Conservation (phyloP, 2,113 vertebrate genomes). For the Xiphophorus couchianus region DNA sequence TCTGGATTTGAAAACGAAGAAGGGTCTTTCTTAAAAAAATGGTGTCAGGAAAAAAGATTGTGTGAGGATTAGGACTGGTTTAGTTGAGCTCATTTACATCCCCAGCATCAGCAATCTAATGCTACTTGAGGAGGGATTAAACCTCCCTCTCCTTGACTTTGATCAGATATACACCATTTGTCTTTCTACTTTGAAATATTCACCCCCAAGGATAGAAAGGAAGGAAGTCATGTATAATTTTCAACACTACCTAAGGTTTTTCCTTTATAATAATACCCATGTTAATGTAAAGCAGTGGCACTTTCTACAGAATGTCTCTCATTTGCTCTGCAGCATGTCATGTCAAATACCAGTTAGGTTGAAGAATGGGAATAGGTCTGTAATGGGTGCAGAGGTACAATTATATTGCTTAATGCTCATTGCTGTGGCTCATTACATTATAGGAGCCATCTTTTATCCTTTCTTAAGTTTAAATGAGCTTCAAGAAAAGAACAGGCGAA, state of each 20-base stretch:
- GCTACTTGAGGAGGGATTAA: conserved; percentile 78
- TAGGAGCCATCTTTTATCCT: neutral
- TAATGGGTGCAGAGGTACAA: conserved; percentile 8
- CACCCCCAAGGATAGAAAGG: conserved; percentile 56
- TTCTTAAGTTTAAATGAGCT: conserved; percentile 30
- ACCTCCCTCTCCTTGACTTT: conserved; percentile 71
- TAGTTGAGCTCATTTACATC: conserved; percentile 77
- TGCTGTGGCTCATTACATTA: conserved; percentile 29
- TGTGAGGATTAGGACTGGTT: conserved; percentile 71
- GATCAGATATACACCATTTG: conserved; percentile 77
- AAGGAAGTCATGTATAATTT: conserved; percentile 65
- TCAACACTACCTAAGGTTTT: conserved; percentile 56
- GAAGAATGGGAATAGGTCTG: conserved; percentile 15
- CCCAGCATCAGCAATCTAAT: conserved; percentile 71
- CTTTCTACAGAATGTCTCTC: conserved; percentile 41
- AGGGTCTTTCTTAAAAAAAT: conserved; percentile 46
- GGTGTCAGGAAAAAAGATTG: conserved; percentile 56
- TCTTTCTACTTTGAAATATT: conserved; percentile 73
- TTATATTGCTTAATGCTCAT: conserved; percentile 24
- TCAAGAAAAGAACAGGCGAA: neutral
- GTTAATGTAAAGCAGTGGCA: conserved; percentile 54
- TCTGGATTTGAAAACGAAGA: conserved; percentile 46
- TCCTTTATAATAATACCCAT: conserved; percentile 59
- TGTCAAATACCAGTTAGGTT: conserved; percentile 45
- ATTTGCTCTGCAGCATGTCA: conserved; percentile 47